Evolutionary conservation across 2,888 invertebrate species (phyloP).

Genomic region (Drosophila melanosoma): DNA sequence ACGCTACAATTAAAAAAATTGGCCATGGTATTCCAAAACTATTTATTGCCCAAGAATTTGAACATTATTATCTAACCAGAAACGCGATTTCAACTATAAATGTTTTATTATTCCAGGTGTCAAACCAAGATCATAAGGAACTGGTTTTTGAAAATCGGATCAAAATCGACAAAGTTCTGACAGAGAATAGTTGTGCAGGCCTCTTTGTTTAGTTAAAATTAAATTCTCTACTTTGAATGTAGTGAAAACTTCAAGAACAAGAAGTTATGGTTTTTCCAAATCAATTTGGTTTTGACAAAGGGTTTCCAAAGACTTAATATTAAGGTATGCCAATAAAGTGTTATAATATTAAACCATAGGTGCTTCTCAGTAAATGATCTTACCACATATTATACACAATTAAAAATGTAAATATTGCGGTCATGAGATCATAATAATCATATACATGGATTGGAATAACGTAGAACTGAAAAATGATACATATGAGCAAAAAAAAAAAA

Average conservation of each 20-base stretch:
- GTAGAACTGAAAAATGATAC: not conserved
- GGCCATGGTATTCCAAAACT: not conserved
- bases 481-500: not conserved
- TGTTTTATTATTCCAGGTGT: not conserved
- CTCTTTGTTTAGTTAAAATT: not conserved
- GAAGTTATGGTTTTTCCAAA: not conserved
- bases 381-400: not conserved
- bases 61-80: not conserved
- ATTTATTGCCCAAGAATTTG: not conserved
- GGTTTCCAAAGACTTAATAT: not conserved
- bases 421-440: not conserved
- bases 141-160: not conserved
- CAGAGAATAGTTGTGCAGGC: not conserved
- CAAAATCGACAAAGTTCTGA: not conserved
- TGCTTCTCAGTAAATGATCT: not conserved
- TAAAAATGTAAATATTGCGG: not conserved
- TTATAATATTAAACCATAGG: not conserved
- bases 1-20: conserved; percentile 2
- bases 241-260: not conserved
- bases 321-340: not conserved
- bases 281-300: not conserved
- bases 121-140: not conserved
- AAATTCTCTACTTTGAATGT: not conserved
- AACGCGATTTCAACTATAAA: not conserved
- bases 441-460: not conserved